A percentile compares a stretch with the other conserved stretches of the same genome.
Conservation (phyloP, 1,140 invertebrate species). For the Drosophila bocki region DNA sequence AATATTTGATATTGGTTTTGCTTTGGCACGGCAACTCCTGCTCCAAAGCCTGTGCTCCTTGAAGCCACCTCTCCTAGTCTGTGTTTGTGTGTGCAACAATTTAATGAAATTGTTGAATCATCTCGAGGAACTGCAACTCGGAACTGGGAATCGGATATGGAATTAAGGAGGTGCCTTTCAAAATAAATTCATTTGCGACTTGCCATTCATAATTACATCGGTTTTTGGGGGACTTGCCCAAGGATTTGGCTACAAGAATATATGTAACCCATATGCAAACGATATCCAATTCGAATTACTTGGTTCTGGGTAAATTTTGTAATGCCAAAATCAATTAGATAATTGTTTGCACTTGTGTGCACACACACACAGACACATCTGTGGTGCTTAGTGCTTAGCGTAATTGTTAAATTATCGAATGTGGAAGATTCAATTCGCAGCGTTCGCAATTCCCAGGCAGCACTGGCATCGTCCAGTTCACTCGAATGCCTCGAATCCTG, state of each 20-base stretch:
- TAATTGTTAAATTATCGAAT: conserved; percentile 47
- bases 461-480: conserved; percentile 37
- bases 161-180: conserved; percentile 14
- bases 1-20: conserved; percentile 82
- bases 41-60: not conserved
- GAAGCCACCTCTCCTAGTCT: conserved; percentile 20
- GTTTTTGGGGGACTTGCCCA: not conserved
- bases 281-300: conserved; percentile 56
- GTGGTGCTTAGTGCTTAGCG: conserved; percentile 1
- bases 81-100: conserved; percentile 45
- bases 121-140: conserved; percentile 1
- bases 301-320: conserved; percentile 41
- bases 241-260: not conserved
- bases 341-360: conserved; percentile 62
- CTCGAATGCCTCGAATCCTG: conserved; percentile 45
- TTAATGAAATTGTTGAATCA: conserved; percentile 73
- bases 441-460: conserved; percentile 15
- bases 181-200: conserved; percentile 65
- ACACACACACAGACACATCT: not conserved
- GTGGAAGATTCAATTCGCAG: conserved; percentile 28
- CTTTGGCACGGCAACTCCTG: conserved; percentile 35
- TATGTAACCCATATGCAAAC: conserved; percentile 40
- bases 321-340: conserved; percentile 74
- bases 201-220: conserved; percentile 40
- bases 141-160: not conserved